Base-by-base conservation (phyloP, 2,113 vertebrate species). In the Ciconia stormi region DNA sequence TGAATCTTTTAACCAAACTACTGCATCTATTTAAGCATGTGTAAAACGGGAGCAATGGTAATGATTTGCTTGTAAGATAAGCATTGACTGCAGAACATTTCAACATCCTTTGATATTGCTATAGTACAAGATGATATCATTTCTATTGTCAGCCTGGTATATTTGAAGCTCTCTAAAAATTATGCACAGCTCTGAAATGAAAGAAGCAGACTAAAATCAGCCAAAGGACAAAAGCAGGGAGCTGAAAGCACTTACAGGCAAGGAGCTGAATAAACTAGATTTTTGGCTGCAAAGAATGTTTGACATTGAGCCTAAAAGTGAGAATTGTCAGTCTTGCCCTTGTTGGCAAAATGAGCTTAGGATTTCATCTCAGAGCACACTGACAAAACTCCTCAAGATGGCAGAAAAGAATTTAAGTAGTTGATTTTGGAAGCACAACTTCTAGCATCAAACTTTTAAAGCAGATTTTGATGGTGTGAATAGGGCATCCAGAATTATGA, bases 381-480 rank as follows among this genome's bases (percentile, higher is more conserved):
- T 93, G 91, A 91, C 87, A 97, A 87, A 94, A 71, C 59, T 89
- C 59, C 63, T 91, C 70, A 79, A 89, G 67, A 82, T 47, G 56
- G 59, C 21, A 93, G 47, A 80, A 82, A 93, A 32, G n/a, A 91
- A 89, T 76, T 95, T 25, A 74, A 89, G 72, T 34, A 63, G 77
- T 47, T 94, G 87, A 79, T 89, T 96, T 95, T 95, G 61, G 89
- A 95, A 97, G 47, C 36, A 49, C 38, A 89, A 59, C 65, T 95
- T 89, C 67, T 32, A 84, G 29, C 49, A 74, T 10, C 34, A 3
- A 95, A 91, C n/a, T 89, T 84, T 74, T 89, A 83, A 84, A 87
- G 77, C 69, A 91, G 65, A 78, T 93, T 96, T 87, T 96, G 77
- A 96, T 71, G 40, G 94, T 96, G 93, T 91, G 87, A 96, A 96